Conservation (phyloP, 2,797 vertebrate species). For the Hydrolagus colliei region DNA sequence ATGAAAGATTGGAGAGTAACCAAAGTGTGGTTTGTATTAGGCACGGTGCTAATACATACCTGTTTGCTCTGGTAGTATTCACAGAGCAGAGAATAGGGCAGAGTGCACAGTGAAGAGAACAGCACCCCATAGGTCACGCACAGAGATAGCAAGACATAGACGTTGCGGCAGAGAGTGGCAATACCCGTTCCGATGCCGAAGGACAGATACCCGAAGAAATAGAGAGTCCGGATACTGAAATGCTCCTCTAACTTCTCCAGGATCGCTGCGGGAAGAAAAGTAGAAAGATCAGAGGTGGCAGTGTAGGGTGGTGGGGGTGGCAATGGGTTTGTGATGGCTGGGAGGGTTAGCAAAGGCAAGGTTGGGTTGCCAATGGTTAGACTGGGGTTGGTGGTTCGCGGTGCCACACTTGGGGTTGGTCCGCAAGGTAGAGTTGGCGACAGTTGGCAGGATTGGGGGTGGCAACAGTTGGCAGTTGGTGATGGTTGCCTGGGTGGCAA, state of each 20-base stretch:
- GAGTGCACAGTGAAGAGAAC: conserved; percentile 91
- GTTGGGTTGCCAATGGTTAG: not conserved
- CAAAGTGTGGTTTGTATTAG: too few relatives aligned
- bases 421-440: not conserved
- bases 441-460: not conserved
- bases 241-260: conserved; percentile 91
- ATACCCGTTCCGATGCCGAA: conserved; percentile 91
- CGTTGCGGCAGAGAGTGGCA: conserved; percentile 82
- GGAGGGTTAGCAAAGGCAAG: not conserved
- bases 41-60: conserved; percentile 51
- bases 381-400: too few relatives aligned
- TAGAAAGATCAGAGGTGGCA: not conserved
- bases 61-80: conserved; percentile 96
- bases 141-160: conserved; percentile 86
- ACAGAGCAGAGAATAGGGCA: conserved; percentile 95
- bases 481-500: not conserved
- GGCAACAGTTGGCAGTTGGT: not conserved
- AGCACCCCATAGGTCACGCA: conserved; percentile 88
- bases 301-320: not conserved
- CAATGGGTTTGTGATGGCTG: not conserved
- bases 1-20: too few relatives aligned
- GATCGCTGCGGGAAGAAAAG: conserved; percentile 59
- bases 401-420: not conserved
- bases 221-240: conserved; percentile 83
- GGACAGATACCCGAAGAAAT: conserved; percentile 89